A percentile compares a stretch with the other conserved stretches of the same genome.
These are phyloP conservation scores for Brachionus manjavacas DNA, from an alignment of 1,140 invertebrate species.

Conservation along the genomic window DNA sequence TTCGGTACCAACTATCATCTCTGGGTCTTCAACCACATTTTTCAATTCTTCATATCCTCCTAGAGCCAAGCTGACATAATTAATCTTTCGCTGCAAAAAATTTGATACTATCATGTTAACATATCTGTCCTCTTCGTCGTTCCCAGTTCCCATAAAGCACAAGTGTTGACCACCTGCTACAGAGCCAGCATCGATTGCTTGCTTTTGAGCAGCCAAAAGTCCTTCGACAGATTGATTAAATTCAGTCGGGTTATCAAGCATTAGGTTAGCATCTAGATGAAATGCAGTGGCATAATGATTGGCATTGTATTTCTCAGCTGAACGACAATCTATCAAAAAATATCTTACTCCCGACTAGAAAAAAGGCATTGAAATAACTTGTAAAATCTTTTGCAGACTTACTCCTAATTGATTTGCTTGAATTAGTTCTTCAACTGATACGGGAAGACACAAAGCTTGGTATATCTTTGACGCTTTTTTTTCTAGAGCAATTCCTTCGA, in stretches of 20 bases:
- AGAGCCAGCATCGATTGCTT: constrained; percentile 78
- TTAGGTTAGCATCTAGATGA: constrained; percentile 91
- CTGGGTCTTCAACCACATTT: background rate
- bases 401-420: constrained; percentile 50
- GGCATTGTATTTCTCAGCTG: constrained; percentile 90
- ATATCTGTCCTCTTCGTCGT: constrained; percentile 92
- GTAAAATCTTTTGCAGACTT: constrained; percentile 51
- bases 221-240: constrained; percentile 92
- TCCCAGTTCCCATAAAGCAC: constrained; percentile 86
- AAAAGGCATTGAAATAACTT: constrained; percentile 56
- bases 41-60: constrained; percentile 72
- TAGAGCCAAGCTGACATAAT: constrained; percentile 82
- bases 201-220: constrained; percentile 78
- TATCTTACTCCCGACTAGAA: constrained; percentile 65
- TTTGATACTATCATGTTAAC: constrained; percentile 96
- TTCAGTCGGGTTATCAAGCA: constrained; percentile 88
- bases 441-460: constrained; percentile 84
- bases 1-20: constrained; percentile 43
- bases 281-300: constrained; percentile 94
- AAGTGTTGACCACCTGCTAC: constrained; percentile 88
- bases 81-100: constrained; percentile 86
- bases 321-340: constrained; percentile 92
- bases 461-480: constrained; percentile 60
- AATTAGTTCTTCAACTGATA: constrained; percentile 66
- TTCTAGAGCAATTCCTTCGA: constrained; percentile 49